Evolutionary conservation across 53 echinoderm and acorn worm genomes (phyloP), one percentile per base, ranked within the genome.

Genomic region (Patiria pectinifera): DNA sequence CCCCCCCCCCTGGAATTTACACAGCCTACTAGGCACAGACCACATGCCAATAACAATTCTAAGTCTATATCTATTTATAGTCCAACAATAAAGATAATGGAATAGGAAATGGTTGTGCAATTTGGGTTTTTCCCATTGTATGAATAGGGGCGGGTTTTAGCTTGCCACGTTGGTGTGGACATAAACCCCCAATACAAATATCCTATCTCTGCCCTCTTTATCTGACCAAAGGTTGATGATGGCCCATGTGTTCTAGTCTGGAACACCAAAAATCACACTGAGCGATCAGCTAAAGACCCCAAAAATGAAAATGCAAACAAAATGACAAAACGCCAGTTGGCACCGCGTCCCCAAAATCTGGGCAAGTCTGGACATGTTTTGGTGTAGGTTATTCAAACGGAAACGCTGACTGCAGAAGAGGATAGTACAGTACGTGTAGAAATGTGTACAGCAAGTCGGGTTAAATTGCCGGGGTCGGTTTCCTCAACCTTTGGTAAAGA

Each of bases 311-410:
- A 23, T 74, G 74, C 74, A 74, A 74, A 74, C 74, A 74, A 74
- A 74, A 23, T 4, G 16, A 79, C 45, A 79, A 79, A 79, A 45
- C 15, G 9, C 9, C 16, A 16, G 45, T 45, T 44, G 4, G 15
- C 19, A 47, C 19, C 35, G 11, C 48, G 19, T n/a, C 48, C 47
- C 46, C 16, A 6, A 46, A 45, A 15, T 26, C 48, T 45, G 48
- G 48, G 19, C 79, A 79, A 79, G 79, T 79, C 79, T 79, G 79
- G 47, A 79, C 79, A 18, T 79, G 79, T 48, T 79, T 74, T 74
- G 11, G 24, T 74, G 74, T 21, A 18, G 74, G n/a, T 74, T 74
- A 74, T 23, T 79, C 76, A 21, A 23, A 24, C 23, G 35, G 35
- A 15, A 45, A 79, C 3, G 14, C 11, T 44, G 16, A 79, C 4